A percentile compares a stretch with the other conserved stretches of the same genome.
Evolutionary conservation across 1,140 invertebrate species (phyloP).

Genomic region (Drosophila bocki): DNA sequence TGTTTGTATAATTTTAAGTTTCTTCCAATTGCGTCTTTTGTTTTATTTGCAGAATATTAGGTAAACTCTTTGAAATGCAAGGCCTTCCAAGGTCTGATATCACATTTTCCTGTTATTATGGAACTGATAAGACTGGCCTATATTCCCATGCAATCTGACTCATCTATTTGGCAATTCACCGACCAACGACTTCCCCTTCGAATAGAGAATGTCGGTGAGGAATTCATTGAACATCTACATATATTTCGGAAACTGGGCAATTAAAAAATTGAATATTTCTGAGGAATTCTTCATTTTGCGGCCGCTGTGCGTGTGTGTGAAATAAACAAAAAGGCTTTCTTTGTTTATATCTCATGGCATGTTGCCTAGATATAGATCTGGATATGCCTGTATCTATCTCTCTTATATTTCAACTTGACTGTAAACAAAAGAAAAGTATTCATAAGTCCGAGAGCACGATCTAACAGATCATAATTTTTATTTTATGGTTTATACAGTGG

Average conservation of each 20-base stretch:
- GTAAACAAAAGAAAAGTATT: constrained; percentile 66
- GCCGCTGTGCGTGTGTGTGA: background rate
- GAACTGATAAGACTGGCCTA: background rate
- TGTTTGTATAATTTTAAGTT: background rate
- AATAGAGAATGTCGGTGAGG: constrained; percentile 8
- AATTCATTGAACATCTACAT: constrained; percentile 12
- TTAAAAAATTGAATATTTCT: constrained; percentile 51
- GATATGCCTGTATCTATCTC: constrained; percentile 27
- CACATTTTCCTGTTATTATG: background rate
- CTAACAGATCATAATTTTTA: constrained; percentile 40
- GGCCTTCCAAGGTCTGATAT: background rate
- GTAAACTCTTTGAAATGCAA: background rate
- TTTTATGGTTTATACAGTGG: constrained; percentile 34
- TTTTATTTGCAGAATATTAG: background rate
- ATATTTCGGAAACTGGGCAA: constrained; percentile 8
- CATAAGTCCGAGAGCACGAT: constrained; percentile 45
- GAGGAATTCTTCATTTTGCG: constrained; percentile 40
- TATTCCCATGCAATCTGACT: constrained; percentile 5
- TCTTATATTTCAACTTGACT: constrained; percentile 24
- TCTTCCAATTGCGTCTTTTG: background rate
- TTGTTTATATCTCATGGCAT: constrained; percentile 63
- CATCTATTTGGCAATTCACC: constrained; percentile 17
- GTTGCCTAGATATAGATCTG: constrained; percentile 30
- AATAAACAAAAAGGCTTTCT: constrained; percentile 63
- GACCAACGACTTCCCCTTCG: background rate